A percentile compares a stretch with the other conserved stretches of the same genome.
These are phyloP conservation scores for Ornithoptera priamus DNA, from an alignment of 2,888 invertebrate genomes.

Conservation along the genomic window DNA sequence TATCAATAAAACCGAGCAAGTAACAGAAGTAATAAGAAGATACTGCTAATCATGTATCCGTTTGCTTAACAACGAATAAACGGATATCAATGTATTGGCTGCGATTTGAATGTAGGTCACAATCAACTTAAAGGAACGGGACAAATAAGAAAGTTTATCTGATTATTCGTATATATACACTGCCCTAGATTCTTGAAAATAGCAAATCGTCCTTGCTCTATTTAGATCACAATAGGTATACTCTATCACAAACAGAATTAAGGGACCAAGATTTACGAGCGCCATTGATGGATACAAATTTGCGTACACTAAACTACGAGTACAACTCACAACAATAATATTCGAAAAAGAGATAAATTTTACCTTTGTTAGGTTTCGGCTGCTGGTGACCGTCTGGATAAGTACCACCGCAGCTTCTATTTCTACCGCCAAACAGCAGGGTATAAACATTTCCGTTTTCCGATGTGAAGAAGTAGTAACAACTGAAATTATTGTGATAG, in stretches of 20 bases:
- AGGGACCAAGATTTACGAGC: slow-evolving; percentile 1
- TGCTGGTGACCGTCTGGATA: too few species aligned
- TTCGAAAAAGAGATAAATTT: too few species aligned
- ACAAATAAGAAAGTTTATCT: slow-evolving; percentile 8
- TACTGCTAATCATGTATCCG: not conserved
- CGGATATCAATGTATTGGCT: not conserved
- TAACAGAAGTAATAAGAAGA: too few species aligned
- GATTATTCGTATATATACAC: slow-evolving; percentile 6
- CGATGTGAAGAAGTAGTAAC: too few species aligned
- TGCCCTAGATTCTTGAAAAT: slow-evolving; percentile 11
- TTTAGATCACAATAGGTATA: slow-evolving; percentile 4
- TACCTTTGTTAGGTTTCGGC: too few species aligned
- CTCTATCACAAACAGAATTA: slow-evolving; percentile 4
- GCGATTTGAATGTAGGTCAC: slow-evolving; percentile 10
- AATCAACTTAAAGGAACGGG: not conserved
- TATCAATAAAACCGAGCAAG: too few species aligned
- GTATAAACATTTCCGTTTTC: too few species aligned
- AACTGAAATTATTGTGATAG: too few species aligned
- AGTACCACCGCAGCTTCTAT: too few species aligned
- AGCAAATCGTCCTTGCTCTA: slow-evolving; percentile 9
- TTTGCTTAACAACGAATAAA: slow-evolving; percentile 1
- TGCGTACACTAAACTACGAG: not conserved
- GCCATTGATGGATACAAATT: not conserved
- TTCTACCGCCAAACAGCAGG: too few species aligned
- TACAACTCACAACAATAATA: not conserved